Evolutionary conservation across 37 sponge, comb jelly and placozoan genomes (phyloP), one percentile per base, ranked within the genome.

Genomic region (Mnemiopsis leidyi): DNA sequence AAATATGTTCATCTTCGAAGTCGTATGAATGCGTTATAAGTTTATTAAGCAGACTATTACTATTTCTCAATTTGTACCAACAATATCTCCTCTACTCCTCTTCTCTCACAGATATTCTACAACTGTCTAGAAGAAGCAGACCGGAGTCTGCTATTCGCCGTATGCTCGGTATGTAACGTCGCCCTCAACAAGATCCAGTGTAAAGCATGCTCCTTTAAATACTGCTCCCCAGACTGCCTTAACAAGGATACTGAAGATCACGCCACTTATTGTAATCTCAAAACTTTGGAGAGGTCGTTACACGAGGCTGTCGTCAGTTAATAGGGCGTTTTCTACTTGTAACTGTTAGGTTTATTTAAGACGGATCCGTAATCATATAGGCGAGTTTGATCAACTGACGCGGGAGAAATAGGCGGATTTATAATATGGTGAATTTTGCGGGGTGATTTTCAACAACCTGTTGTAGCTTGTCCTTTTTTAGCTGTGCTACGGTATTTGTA

Each of bases 31-130:
- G n/a, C n/a, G n/a, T n/a, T n/a, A n/a, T n/a, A n/a, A n/a, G n/a
- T n/a, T n/a, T n/a, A n/a, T n/a, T n/a, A n/a, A n/a, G n/a, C n/a
- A n/a, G n/a, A n/a, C n/a, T n/a, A n/a, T n/a, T n/a, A n/a, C n/a
- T n/a, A n/a, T n/a, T n/a, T n/a, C n/a, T n/a, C n/a, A n/a, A n/a
- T n/a, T n/a, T n/a, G n/a, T n/a, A n/a, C n/a, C n/a, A n/a, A n/a
- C n/a, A n/a, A n/a, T n/a, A n/a, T n/a, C n/a, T n/a, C n/a, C n/a
- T n/a, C n/a, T n/a, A n/a, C n/a, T n/a, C n/a, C n/a, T n/a, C n/a
- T 5, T 32, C 35, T 79, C 82, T 32, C 7, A 36, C 90, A 85
- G 90, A 37, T 85, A 33, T 85, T 85, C 48, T 85, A 85, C 90
- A 33, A 85, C 40, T 85, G 90, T 39, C 24, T 85, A 29, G 28